phyloP scores from a whole-genome alignment of 2,113 vertebrate genomes.

The Recurvirostra avosetta region DNA sequence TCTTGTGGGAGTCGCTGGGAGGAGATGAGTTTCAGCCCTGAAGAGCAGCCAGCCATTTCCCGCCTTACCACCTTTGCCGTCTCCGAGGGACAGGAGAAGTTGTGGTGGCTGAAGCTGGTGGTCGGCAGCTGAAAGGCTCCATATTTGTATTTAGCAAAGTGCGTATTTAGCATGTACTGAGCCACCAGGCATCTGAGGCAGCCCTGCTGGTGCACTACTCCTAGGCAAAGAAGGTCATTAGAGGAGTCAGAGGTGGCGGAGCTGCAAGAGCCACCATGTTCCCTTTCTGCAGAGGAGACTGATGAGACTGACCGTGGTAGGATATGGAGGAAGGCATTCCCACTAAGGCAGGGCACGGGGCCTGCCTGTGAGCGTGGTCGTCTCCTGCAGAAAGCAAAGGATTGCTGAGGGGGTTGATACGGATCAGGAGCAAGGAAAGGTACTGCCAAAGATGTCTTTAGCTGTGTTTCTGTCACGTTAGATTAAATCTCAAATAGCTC shows the following conservation, averaged over 20 bases:
- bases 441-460: not conserved
- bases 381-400: not conserved
- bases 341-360: not conserved
- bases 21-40: not conserved
- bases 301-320: not conserved
- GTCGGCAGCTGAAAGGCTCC: fast-evolving
- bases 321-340: not conserved
- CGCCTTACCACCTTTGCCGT: not conserved
- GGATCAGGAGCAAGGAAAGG: not conserved
- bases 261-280: not conserved
- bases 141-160: not conserved
- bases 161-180: fast-evolving
- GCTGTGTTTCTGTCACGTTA: not conserved
- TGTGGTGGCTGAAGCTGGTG: not conserved
- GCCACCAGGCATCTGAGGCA: not conserved
- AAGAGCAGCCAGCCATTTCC: not conserved
- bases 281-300: not conserved
- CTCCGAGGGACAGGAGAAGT: not conserved
- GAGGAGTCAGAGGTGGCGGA: not conserved
- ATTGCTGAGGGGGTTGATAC: not conserved
- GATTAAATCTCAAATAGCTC: not conserved
- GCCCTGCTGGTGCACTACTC: fast-evolving
- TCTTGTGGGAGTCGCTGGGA: fast-evolving
- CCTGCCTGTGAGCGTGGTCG: fast-evolving
- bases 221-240: fast-evolving